Conservation (phyloP, 2,888 invertebrate species). For the Watsonalla cultraria region DNA sequence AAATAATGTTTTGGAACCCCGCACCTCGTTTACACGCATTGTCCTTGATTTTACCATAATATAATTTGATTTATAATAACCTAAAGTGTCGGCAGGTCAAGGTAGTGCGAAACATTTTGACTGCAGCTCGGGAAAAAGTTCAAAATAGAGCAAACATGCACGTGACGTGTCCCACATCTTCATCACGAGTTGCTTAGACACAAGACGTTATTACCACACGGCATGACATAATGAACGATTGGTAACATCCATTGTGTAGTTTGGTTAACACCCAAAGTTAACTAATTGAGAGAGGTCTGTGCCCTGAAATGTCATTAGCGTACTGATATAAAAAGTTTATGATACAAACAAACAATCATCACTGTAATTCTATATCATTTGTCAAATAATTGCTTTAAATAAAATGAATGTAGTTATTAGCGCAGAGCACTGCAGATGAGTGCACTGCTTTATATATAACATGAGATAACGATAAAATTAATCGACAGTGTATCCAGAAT, state of each 20-base stretch:
- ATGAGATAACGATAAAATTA: too few relatives aligned
- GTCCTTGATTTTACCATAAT: constrained; percentile 8
- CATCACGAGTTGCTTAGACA: too few relatives aligned
- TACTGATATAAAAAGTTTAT: constrained; percentile 6
- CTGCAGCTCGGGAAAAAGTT: too few relatives aligned
- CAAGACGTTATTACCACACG: background rate
- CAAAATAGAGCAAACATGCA: too few relatives aligned
- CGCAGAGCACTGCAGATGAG: too few relatives aligned
- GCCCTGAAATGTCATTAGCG: background rate
- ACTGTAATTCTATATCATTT: too few relatives aligned
- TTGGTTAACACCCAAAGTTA: background rate
- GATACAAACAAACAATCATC: too few relatives aligned
- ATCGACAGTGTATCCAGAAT: too few relatives aligned
- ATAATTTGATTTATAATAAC: constrained; percentile 2
- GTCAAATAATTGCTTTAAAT: too few relatives aligned
- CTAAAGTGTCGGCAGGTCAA: constrained; percentile 6
- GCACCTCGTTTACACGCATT: constrained; percentile 7
- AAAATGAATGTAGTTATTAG: too few relatives aligned
- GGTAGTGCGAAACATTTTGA: background rate
- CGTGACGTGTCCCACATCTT: too few relatives aligned
- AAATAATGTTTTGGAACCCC: constrained; percentile 1
- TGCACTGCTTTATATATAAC: too few relatives aligned
- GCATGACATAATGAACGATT: constrained; percentile 2
- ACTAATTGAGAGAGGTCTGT: background rate
- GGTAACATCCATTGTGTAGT: background rate